Evolutionary conservation across 2,113 vertebrate species (phyloP).

Genomic region (Planiliza haematocheilus): DNA sequence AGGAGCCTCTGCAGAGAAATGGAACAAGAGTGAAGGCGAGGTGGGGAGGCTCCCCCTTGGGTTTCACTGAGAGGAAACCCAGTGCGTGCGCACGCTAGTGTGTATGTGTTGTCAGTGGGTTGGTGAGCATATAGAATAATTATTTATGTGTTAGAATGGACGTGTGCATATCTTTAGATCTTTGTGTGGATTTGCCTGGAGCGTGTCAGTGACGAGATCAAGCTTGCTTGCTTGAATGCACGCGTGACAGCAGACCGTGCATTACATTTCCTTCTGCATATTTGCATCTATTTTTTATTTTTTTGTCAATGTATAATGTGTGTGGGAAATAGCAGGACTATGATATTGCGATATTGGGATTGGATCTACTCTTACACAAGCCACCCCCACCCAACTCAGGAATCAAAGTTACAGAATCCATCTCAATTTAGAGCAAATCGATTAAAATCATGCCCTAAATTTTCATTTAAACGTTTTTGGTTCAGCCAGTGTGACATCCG

Average conservation of each 20-base stretch:
- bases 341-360: neutral
- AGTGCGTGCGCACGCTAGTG: neutral
- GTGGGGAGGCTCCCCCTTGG: constrained; percentile 35
- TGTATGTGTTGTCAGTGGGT: constrained; percentile 1
- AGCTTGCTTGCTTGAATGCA: neutral
- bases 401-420: too few relatives aligned
- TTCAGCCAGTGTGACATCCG: neutral
- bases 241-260: neutral
- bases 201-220: neutral
- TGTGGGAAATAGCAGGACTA: neutral
- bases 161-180: neutral
- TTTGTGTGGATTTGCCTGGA: neutral
- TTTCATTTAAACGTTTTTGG: too few relatives aligned
- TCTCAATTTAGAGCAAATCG: too few relatives aligned
- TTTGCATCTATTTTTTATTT: too few relatives aligned
- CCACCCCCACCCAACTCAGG: too few relatives aligned
- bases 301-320: neutral
- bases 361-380: neutral
- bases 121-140: neutral
- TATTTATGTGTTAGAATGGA: neutral
- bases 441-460: too few relatives aligned
- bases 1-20: constrained; percentile 51
- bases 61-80: constrained; percentile 54
- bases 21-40: constrained; percentile 51
- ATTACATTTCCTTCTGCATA: too few relatives aligned